These are phyloP conservation scores for Luidia sarsii DNA, from an alignment of 53 echinoderm and acorn worm genomes.

Conservation along the genomic window DNA sequence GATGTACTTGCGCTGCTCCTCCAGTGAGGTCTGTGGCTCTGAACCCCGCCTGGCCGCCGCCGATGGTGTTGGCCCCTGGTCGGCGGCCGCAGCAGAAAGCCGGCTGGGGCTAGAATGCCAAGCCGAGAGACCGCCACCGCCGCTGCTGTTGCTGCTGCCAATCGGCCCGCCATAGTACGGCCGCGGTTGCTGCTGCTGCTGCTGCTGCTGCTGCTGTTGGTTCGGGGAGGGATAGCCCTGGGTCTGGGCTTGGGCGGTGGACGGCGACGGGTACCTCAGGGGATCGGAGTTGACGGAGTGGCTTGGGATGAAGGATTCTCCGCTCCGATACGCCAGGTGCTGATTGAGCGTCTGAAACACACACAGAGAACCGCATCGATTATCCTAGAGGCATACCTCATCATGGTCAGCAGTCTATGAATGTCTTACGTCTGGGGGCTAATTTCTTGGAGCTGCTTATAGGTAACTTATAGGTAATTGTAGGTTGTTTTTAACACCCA, in stretches of 20 bases:
- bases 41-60: neutral
- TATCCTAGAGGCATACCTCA: too few species aligned
- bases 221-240: too few species aligned
- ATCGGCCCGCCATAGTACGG: constrained; percentile 4
- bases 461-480: too few species aligned
- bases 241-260: neutral
- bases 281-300: neutral
- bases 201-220: neutral
- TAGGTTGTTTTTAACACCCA: too few species aligned
- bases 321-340: constrained; percentile 5
- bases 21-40: neutral
- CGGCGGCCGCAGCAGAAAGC: too few species aligned
- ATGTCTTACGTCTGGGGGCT: too few species aligned
- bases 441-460: too few species aligned
- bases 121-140: too few species aligned
- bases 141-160: too few species aligned
- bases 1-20: constrained; percentile 35
- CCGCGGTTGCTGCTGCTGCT: neutral
- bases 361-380: neutral
- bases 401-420: too few species aligned
- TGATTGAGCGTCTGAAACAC: neutral
- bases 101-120: too few species aligned
- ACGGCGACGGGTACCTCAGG: neutral
- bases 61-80: too few species aligned
- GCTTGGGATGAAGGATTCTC: neutral